A percentile compares a stretch with the other conserved stretches of the same genome.
These are phyloP conservation scores for Leucophenga varia DNA, from an alignment of 1,140 invertebrate species.

Conservation along the genomic window DNA sequence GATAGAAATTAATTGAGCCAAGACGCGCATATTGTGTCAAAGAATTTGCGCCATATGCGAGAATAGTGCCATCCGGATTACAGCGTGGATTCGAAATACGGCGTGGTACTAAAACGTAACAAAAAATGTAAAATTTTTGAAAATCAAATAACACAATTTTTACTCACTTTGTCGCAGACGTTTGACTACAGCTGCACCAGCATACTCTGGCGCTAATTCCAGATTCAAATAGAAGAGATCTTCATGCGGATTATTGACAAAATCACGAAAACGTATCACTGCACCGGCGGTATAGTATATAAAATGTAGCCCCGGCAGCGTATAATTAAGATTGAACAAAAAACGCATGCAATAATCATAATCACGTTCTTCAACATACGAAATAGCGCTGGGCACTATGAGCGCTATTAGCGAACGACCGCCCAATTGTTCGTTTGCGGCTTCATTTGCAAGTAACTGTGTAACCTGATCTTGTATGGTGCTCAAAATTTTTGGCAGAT, in stretches of 20 bases:
- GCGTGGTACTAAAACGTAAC: conserved; percentile 60
- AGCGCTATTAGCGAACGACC: conserved; percentile 62
- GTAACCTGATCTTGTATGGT: conserved; percentile 46
- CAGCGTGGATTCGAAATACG: conserved; percentile 66
- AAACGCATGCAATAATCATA: conserved; percentile 57
- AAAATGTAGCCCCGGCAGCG: conserved; percentile 60
- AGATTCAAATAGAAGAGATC: conserved; percentile 52
- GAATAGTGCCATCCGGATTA: conserved; percentile 54
- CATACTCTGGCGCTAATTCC: conserved; percentile 21
- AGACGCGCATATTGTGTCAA: conserved; percentile 61
- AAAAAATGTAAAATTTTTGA: neutral
- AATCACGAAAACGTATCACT: conserved; percentile 58
- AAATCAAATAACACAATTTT: neutral
- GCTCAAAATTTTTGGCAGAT: conserved; percentile 58
- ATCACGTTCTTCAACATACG: conserved; percentile 53
- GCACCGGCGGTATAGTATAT: conserved; percentile 58
- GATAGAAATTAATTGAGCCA: conserved; percentile 64
- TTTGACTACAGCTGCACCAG: conserved; percentile 32
- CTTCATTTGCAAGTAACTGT: conserved; percentile 56
- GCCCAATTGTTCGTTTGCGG: conserved; percentile 44
- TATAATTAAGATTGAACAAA: conserved; percentile 55
- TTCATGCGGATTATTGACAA: conserved; percentile 49
- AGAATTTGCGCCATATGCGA: conserved; percentile 37
- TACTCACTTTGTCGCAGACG: conserved; percentile 45
- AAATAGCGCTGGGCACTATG: conserved; percentile 54